phyloP scores from a whole-genome alignment of 1,140 invertebrate genomes.

The Camponotus pennsylvanicus region DNA sequence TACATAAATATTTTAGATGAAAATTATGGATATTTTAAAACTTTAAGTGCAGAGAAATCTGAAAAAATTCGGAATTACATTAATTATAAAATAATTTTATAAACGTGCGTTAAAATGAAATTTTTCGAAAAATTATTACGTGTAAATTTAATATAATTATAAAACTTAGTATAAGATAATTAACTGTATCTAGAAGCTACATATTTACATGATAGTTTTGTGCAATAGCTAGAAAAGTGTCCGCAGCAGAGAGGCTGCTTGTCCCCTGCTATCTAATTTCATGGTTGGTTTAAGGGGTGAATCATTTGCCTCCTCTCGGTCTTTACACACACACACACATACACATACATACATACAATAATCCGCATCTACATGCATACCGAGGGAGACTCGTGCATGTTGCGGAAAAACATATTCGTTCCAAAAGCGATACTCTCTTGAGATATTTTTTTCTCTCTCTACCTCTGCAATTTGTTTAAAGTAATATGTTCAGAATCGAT shows the following conservation, averaged over 20 bases:
- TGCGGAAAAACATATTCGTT: slow-evolving; percentile 48
- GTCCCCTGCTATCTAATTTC: slow-evolving; percentile 47
- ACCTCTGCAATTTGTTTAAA: slow-evolving; percentile 36
- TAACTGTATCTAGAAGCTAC: neutral
- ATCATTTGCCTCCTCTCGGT: slow-evolving; percentile 56
- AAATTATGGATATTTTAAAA: neutral
- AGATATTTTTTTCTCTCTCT: slow-evolving; percentile 13
- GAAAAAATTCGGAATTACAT: neutral
- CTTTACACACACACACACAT: neutral
- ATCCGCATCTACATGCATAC: slow-evolving; percentile 69
- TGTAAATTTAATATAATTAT: neutral
- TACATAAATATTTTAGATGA: neutral
- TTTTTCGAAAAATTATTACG: neutral
- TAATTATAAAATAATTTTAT: neutral
- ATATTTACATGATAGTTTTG: slow-evolving; percentile 38
- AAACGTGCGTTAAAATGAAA: neutral
- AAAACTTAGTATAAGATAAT: neutral
- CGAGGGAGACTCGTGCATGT: slow-evolving; percentile 50
- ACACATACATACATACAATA: neutral
- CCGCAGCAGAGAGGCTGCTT: slow-evolving; percentile 37
- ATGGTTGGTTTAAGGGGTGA: slow-evolving; percentile 58
- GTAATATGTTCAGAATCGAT: neutral
- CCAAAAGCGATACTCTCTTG: slow-evolving; percentile 22
- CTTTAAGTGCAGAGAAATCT: neutral
- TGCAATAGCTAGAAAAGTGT: slow-evolving; percentile 47